These are phyloP conservation scores for Polylopha cassiicola DNA, from an alignment of 2,888 invertebrate genomes.

Conservation along the genomic window DNA sequence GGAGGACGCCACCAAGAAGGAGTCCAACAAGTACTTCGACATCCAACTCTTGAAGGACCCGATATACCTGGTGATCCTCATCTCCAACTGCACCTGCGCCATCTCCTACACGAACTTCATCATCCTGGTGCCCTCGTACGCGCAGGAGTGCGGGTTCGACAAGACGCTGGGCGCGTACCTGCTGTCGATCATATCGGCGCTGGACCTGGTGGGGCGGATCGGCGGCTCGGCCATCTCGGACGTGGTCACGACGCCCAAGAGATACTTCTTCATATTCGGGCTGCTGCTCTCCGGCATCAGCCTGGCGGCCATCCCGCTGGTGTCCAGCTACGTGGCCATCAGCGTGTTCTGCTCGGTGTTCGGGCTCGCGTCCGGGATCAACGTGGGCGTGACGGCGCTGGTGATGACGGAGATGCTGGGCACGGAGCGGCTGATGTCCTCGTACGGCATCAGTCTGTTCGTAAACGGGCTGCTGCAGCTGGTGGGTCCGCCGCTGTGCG, in stretches of 20 bases:
- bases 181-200: constrained; percentile 86
- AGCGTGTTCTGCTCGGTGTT: constrained; percentile 85
- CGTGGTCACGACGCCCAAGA: constrained; percentile 84
- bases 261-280: constrained; percentile 89
- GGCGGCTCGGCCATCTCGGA: constrained; percentile 92
- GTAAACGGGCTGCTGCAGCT: constrained; percentile 89
- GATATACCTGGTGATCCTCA: constrained; percentile 86
- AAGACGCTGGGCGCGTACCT: constrained; percentile 84
- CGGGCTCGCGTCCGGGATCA: constrained; percentile 89
- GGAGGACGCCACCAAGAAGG: constrained; percentile 52
- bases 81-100: constrained; percentile 91
- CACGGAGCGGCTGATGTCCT: constrained; percentile 88
- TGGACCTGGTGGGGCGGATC: constrained; percentile 89
- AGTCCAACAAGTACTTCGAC: constrained; percentile 84
- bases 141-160: constrained; percentile 82
- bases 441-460: constrained; percentile 90
- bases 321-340: constrained; percentile 79
- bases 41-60: constrained; percentile 85
- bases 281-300: constrained; percentile 86
- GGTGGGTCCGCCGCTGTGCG: constrained; percentile 90
- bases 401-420: constrained; percentile 93
- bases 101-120: constrained; percentile 92
- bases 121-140: constrained; percentile 87
- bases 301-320: constrained; percentile 82
- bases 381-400: constrained; percentile 90